phyloP scores from a whole-genome alignment of 2,797 vertebrate genomes.

The Chelmon rostratus region DNA sequence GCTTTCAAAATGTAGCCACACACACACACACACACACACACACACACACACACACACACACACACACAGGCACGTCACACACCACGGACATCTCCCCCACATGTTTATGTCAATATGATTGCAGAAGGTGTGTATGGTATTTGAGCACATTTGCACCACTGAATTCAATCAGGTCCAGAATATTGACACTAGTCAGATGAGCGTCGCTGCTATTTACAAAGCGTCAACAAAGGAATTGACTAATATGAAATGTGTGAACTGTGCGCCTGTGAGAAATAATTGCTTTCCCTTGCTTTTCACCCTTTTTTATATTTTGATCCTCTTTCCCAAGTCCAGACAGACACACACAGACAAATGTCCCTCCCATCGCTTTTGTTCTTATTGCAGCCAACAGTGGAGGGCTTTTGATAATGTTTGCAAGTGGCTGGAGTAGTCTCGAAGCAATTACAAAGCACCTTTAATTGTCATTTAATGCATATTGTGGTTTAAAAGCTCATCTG shows the following conservation, averaged over 20 bases:
- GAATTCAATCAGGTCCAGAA: slow-evolving; percentile 59
- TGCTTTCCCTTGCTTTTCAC: slow-evolving; percentile 36
- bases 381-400: slow-evolving; percentile 27
- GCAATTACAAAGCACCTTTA: slow-evolving; percentile 77
- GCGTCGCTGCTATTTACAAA: slow-evolving; percentile 62
- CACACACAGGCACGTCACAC: neutral
- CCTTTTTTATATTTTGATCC: slow-evolving; percentile 26
- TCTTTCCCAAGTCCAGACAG: neutral
- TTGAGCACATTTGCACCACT: slow-evolving; percentile 44
- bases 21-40: neutral
- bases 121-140: slow-evolving; percentile 21
- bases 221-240: slow-evolving; percentile 64
- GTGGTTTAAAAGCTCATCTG: slow-evolving; percentile 58
- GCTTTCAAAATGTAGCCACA: neutral
- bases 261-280: slow-evolving; percentile 52
- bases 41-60: no score
- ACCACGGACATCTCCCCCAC: neutral
- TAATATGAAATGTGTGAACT: slow-evolving; percentile 56
- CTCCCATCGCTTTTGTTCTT: slow-evolving; percentile 18
- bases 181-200: slow-evolving; percentile 58
- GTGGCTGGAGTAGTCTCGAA: slow-evolving; percentile 67
- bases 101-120: slow-evolving; percentile 18
- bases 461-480: slow-evolving; percentile 72
- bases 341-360: neutral
- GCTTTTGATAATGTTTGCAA: slow-evolving; percentile 66